Evolutionary conservation across 2,113 vertebrate genomes (phyloP).

Genomic region (Chlorodrepanis virens): DNA sequence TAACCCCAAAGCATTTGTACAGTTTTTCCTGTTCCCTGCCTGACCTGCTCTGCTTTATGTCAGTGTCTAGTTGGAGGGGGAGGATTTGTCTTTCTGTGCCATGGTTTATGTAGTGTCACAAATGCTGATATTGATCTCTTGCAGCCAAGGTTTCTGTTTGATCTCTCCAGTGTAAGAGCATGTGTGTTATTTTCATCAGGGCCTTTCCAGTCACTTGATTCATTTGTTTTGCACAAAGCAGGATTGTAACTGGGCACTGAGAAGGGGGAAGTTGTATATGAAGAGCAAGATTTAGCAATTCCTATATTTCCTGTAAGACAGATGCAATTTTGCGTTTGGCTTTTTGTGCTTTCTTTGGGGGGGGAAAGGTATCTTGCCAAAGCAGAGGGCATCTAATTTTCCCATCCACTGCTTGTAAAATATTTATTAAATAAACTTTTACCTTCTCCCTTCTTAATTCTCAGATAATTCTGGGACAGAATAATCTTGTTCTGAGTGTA

Average conservation of each 20-base stretch:
- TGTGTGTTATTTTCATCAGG: constrained; percentile 46
- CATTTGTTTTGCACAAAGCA: constrained; percentile 32
- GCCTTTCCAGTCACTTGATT: neutral
- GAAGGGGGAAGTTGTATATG: neutral
- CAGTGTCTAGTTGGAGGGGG: neutral
- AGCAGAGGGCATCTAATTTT: neutral
- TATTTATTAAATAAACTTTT: neutral
- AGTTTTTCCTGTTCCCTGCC: constrained; percentile 26
- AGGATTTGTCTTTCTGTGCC: neutral
- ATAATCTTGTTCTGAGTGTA: neutral
- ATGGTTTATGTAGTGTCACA: constrained; percentile 53
- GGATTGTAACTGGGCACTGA: neutral
- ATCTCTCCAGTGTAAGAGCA: neutral
- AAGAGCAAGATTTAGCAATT: neutral
- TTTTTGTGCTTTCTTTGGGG: neutral
- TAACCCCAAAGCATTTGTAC: neutral
- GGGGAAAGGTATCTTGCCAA: neutral
- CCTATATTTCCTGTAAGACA: neutral
- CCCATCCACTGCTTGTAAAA: neutral
- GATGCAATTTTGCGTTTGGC: neutral
- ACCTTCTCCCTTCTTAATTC: neutral
- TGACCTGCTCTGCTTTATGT: constrained; percentile 56
- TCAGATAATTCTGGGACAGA: neutral
- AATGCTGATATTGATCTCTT: constrained; percentile 9
- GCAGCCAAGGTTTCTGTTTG: constrained; percentile 24